A percentile compares a stretch with the other conserved stretches of the same genome.
phyloP scores from a whole-genome alignment of 2,888 invertebrate genomes.

The Dorcus hopei region DNA sequence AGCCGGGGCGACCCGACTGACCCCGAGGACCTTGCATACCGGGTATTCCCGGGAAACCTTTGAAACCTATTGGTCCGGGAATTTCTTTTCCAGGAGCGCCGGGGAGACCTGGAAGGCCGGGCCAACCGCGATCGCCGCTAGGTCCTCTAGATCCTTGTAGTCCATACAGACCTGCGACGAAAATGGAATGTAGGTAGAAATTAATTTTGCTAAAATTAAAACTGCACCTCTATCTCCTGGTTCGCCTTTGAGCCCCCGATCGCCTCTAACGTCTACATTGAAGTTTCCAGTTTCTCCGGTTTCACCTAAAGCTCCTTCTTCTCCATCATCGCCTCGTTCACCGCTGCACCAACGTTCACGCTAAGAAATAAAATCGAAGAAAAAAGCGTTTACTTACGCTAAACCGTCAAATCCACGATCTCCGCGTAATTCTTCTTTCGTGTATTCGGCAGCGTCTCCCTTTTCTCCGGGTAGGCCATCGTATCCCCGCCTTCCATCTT shows the following conservation, averaged over 20 bases:
- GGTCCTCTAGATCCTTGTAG: constrained; percentile 50
- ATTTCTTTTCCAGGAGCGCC: constrained; percentile 40
- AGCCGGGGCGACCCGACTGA: constrained; percentile 40
- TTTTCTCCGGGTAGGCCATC: constrained; percentile 53
- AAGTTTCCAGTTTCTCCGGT: constrained; percentile 50
- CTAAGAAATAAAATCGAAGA: neutral
- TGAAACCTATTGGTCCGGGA: constrained; percentile 55
- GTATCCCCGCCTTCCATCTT: constrained; percentile 51
- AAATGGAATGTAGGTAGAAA: neutral
- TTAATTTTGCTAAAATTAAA: neutral
- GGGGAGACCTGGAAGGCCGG: constrained; percentile 52
- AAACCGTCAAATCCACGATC: constrained; percentile 50
- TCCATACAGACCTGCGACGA: constrained; percentile 50
- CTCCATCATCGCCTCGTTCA: constrained; percentile 51
- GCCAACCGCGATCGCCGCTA: constrained; percentile 52
- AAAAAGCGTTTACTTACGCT: constrained; percentile 36
- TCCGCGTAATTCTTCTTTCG: constrained; percentile 52
- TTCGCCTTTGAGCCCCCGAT: constrained; percentile 47
- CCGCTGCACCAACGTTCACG: constrained; percentile 46
- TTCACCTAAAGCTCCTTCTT: constrained; percentile 13
- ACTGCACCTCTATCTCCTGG: constrained; percentile 14
- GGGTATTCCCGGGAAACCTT: constrained; percentile 64
- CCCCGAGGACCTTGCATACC: constrained; percentile 68
- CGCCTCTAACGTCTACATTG: constrained; percentile 51
- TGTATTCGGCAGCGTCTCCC: constrained; percentile 56